Evolutionary conservation across 2,113 vertebrate genomes (phyloP).

Genomic region (Archocentrus centrarchus): DNA sequence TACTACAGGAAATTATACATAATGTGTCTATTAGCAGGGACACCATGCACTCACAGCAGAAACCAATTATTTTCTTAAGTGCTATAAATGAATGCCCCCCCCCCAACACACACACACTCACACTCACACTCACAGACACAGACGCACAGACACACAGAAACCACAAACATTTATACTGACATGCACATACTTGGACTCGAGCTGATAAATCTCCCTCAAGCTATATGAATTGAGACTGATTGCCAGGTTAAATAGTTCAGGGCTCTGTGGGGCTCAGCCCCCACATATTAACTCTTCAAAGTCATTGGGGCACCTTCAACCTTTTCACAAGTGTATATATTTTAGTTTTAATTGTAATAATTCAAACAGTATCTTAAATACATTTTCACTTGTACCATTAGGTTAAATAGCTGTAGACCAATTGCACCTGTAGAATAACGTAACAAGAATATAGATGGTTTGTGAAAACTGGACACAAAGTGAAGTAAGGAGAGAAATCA

Average conservation of each 20-base stretch:
- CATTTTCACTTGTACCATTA: background rate
- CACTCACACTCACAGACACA: background rate
- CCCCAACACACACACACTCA: background rate
- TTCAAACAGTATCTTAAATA: background rate
- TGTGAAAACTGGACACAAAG: too few species aligned
- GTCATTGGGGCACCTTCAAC: background rate
- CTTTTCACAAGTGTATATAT: background rate
- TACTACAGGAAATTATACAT: conserved; percentile 30
- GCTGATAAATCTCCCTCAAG: conserved; percentile 34
- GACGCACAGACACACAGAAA: background rate
- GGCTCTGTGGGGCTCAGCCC: background rate
- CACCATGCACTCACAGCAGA: conserved; percentile 44
- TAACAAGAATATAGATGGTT: too few species aligned
- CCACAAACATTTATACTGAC: background rate
- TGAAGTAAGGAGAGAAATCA: too few species aligned
- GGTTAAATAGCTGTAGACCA: background rate
- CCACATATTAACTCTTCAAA: background rate
- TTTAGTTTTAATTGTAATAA: background rate
- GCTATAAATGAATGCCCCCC: conserved; percentile 23
- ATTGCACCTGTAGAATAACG: too few species aligned
- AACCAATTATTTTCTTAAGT: conserved; percentile 58
- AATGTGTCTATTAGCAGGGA: conserved; percentile 44
- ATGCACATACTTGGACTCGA: background rate
- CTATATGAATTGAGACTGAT: conserved; percentile 44
- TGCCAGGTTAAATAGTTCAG: conserved; percentile 3